Evolutionary conservation across 53 echinoderm and acorn worm species (phyloP).

Genomic region (Luidia sarsii): DNA sequence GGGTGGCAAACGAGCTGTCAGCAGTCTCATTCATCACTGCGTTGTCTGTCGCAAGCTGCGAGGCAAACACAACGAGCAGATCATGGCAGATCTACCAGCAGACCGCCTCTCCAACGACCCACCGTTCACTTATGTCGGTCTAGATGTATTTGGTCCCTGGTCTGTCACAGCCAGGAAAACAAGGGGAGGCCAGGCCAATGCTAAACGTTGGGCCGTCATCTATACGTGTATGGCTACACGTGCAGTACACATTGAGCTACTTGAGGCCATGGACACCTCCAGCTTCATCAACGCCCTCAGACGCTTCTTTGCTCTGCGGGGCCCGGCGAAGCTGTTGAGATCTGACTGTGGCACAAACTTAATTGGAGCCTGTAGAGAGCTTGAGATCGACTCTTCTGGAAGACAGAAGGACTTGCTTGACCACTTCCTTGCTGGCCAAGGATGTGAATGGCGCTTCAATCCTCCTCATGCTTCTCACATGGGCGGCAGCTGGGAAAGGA

Average conservation of each 20-base stretch:
- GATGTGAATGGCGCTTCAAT: conserved; percentile 55
- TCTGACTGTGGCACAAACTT: conserved; percentile 66
- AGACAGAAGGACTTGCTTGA: conserved; percentile 7
- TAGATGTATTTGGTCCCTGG: conserved; percentile 60
- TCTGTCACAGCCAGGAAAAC: conserved; percentile 34
- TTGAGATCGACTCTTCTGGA: conserved; percentile 15
- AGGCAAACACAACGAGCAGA: conserved; percentile 30
- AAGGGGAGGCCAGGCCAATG: conserved; percentile 31
- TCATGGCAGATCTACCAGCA: conserved; percentile 62
- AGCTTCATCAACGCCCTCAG: conserved; percentile 59
- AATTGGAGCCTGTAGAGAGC: conserved; percentile 53
- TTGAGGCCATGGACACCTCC: conserved; percentile 45
- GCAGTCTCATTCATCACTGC: conserved; percentile 45
- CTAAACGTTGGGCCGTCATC: conserved; percentile 52
- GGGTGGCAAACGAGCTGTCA: conserved; percentile 54
- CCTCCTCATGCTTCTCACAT: conserved; percentile 67
- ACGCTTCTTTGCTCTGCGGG: conserved; percentile 47
- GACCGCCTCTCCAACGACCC: conserved; percentile 9
- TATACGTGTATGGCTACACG: conserved; percentile 42
- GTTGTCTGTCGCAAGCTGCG: conserved; percentile 37
- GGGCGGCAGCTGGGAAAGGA: conserved; percentile 64
- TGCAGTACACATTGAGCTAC: conserved; percentile 52
- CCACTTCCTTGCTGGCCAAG: not conserved
- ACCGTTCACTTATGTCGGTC: conserved; percentile 54
- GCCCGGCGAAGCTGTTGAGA: conserved; percentile 33